These are phyloP conservation scores for Dromaius novaehollandiae DNA, from an alignment of 2,113 vertebrate genomes.

Conservation along the genomic window DNA sequence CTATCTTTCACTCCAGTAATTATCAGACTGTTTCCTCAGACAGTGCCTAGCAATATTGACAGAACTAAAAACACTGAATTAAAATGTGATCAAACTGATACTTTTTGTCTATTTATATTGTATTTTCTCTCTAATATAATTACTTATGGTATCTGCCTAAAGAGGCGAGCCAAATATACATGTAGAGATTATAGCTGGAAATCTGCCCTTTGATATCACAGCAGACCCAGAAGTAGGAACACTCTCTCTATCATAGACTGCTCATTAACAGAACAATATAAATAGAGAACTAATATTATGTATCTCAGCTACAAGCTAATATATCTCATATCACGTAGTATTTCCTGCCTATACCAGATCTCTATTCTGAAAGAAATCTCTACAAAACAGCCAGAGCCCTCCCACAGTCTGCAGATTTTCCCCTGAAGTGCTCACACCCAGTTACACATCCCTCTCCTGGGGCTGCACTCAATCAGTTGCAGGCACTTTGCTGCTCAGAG, in stretches of 20 bases:
- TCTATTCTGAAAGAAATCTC: neutral
- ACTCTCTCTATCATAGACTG: neutral
- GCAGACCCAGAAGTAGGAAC: neutral
- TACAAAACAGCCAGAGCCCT: neutral
- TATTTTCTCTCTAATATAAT: neutral
- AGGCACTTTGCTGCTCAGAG: neutral
- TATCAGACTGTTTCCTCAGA: neutral
- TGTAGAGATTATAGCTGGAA: neutral
- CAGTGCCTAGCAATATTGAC: neutral
- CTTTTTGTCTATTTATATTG: neutral
- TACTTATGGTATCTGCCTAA: neutral
- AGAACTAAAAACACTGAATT: neutral
- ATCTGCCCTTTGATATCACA: neutral
- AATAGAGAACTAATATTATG: neutral
- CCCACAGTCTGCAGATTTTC: neutral
- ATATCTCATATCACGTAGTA: neutral
- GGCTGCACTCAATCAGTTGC: neutral
- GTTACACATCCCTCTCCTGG: neutral
- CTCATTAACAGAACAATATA: neutral
- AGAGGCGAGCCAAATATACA: neutral
- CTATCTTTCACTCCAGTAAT: neutral
- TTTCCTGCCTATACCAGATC: neutral
- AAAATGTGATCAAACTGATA: neutral
- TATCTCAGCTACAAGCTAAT: neutral
- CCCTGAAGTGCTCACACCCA: rapidly evolving